Conservation (phyloP, 2,113 vertebrate genomes). For the Istiophorus platypterus region DNA sequence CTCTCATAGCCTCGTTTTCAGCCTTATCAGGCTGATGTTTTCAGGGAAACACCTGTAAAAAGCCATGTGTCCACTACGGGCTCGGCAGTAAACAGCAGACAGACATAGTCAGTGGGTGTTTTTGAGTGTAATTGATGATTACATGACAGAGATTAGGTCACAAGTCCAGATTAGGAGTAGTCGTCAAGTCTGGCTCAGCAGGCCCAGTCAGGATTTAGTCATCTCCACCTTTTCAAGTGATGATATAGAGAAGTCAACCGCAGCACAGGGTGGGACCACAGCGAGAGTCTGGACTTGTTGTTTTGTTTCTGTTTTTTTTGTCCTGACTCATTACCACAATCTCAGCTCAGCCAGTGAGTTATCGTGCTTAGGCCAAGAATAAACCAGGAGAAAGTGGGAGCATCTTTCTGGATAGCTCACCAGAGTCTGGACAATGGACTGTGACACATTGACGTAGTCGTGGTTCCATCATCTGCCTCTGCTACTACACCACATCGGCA, state of each 20-base stretch:
- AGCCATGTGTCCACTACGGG: too few relatives aligned
- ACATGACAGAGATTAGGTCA: too few relatives aligned
- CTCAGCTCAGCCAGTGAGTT: slow-evolving; percentile 45
- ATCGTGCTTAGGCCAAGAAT: slow-evolving; percentile 29
- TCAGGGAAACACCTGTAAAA: too few relatives aligned
- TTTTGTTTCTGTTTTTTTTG: too few relatives aligned
- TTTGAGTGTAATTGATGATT: too few relatives aligned
- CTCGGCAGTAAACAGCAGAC: too few relatives aligned
- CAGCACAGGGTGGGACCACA: neutral
- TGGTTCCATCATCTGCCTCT: neutral
- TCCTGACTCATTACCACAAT: slow-evolving; percentile 22
- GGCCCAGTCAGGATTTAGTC: slow-evolving; percentile 16
- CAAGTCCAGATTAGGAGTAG: neutral
- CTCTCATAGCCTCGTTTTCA: too few relatives aligned
- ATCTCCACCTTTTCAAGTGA: neutral
- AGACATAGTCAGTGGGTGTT: too few relatives aligned
- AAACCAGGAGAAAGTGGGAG: slow-evolving; percentile 1
- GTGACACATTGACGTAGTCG: neutral
- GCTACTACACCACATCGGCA: neutral
- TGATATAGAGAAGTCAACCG: neutral
- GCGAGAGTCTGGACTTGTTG: neutral
- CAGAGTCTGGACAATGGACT: neutral
- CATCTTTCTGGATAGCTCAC: slow-evolving; percentile 21
- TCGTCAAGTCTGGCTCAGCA: slow-evolving; percentile 25
- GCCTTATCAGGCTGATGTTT: too few relatives aligned